A percentile compares a stretch with the other conserved stretches of the same genome.
Evolutionary conservation across 2,888 invertebrate species (phyloP).

Genomic region (Apamea monoglypha): DNA sequence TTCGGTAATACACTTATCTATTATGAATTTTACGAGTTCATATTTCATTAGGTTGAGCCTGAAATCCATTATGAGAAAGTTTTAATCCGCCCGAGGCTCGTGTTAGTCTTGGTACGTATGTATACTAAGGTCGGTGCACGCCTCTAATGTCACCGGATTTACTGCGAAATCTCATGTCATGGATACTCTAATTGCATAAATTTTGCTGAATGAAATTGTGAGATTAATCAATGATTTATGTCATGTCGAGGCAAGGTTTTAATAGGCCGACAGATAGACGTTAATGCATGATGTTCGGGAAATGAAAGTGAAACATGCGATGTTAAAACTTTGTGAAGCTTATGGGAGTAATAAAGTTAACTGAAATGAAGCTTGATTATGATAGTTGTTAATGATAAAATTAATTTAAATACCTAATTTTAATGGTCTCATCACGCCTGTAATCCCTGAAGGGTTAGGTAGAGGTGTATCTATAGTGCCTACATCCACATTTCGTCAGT

Average conservation of each 20-base stretch:
- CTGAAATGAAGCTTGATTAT: slow-evolving; percentile 12
- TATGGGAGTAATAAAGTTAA: slow-evolving; percentile 9
- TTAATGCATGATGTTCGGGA: slow-evolving; percentile 44
- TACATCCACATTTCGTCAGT: background rate
- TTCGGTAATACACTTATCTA: slow-evolving; percentile 35
- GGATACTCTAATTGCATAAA: slow-evolving; percentile 56
- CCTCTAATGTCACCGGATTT: slow-evolving; percentile 70
- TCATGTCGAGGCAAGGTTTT: slow-evolving; percentile 45
- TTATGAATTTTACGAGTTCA: slow-evolving; percentile 51
- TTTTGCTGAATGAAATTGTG: slow-evolving; percentile 49
- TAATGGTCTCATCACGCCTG: background rate
- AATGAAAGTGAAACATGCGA: slow-evolving; percentile 52
- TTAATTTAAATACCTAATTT: background rate
- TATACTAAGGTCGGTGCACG: slow-evolving; percentile 64
- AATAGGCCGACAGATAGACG: slow-evolving; percentile 53
- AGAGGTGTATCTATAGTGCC: background rate
- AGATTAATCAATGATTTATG: slow-evolving; percentile 54
- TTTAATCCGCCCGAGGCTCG: slow-evolving; percentile 69
- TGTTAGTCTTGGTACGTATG: slow-evolving; percentile 60
- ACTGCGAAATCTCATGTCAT: slow-evolving; percentile 67
- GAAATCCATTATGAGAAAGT: slow-evolving; percentile 74
- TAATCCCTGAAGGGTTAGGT: background rate
- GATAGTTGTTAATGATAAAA: background rate
- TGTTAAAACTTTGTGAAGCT: slow-evolving; percentile 42
- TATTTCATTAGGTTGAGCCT: slow-evolving; percentile 69